Conservation (phyloP, 2,797 vertebrate species). For the Steatocranus sp. region DNA sequence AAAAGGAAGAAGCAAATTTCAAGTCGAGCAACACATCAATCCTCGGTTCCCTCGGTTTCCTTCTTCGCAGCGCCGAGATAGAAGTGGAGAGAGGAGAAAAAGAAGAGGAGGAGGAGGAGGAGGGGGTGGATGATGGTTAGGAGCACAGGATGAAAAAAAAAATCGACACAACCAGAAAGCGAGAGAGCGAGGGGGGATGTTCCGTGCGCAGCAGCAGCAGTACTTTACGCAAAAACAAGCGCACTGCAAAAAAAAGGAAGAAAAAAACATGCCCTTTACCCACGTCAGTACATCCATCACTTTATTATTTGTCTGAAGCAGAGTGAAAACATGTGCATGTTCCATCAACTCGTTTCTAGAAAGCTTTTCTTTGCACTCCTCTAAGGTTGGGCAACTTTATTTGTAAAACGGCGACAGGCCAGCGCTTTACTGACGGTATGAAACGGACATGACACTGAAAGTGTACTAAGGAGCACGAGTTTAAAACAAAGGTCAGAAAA, state of each 20-base stretch:
- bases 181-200: slow-evolving; percentile 14
- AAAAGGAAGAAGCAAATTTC: background rate
- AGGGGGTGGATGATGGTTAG: slow-evolving; percentile 56
- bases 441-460: accelerated
- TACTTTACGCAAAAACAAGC: slow-evolving; percentile 47
- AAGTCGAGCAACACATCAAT: slow-evolving; percentile 55
- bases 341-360: background rate
- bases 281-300: slow-evolving; percentile 6
- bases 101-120: slow-evolving; percentile 15
- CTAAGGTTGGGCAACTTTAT: background rate
- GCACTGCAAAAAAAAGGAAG: slow-evolving; percentile 28
- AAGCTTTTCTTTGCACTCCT: background rate
- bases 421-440: background rate
- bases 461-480: background rate
- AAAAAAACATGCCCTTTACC: slow-evolving; percentile 3
- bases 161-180: slow-evolving; percentile 35
- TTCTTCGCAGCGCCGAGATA: slow-evolving; percentile 67
- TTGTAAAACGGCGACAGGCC: background rate
- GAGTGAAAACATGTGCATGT: background rate
- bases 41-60: slow-evolving; percentile 57
- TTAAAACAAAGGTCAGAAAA: background rate
- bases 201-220: slow-evolving; percentile 44
- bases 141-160: slow-evolving; percentile 56
- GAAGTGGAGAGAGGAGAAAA: slow-evolving; percentile 57
- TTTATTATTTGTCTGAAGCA: background rate